Base-by-base conservation (phyloP, 2,888 invertebrate species). In the Euzophera pinguis region DNA sequence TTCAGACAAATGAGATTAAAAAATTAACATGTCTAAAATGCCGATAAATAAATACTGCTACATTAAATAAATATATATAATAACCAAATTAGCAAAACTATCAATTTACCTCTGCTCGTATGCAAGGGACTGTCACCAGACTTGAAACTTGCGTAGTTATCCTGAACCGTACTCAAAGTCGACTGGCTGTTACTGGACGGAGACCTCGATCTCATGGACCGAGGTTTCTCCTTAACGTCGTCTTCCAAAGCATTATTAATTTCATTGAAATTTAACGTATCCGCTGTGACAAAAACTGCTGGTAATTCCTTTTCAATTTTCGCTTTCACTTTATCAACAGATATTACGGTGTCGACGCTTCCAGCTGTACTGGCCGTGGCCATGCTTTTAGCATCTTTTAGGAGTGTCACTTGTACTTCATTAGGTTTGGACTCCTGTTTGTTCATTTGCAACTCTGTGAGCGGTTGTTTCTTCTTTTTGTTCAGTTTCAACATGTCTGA, bases 131-230 rank as follows among this genome's bases (percentile, higher is more conserved):
- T 89, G 39, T 78, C 78, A 3, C 64, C 73, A 55, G 81, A 80
- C 58, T 81, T 84, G 57, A 84, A 84, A 60, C 84, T 84, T 0
- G 55, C 60, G 52, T 61, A 71, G 50, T 84, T 85, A 53, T 90
- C 89, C 29, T 85, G 80, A 1, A 89, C 83, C 0, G 88, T 89
- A 53, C 81, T 86, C 14, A 83, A 58, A 12, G 88, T 86, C 0
- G 86, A 82, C 2, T 73, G 81, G 56, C 80, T 89, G 62, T 78
- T 86, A 53, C 74, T 83, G 0, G 83, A 84, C 0, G 86, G 81
- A 0, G 88, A 84, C 42, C 82, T 84, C 0, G 85, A 87, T 16
- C 75, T 71, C 0, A 65, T 64, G 5, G 63, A 65, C 42, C 62
- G 61, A 35, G 50, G 59, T 53, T 65, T 75, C 27, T 65, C 56